Percentiles rank a stretch among this genome's conserved stretches.
phyloP scores from a whole-genome alignment of 37 sponge, comb jelly and placozoan species.

The Eunapius fragilis region DNA sequence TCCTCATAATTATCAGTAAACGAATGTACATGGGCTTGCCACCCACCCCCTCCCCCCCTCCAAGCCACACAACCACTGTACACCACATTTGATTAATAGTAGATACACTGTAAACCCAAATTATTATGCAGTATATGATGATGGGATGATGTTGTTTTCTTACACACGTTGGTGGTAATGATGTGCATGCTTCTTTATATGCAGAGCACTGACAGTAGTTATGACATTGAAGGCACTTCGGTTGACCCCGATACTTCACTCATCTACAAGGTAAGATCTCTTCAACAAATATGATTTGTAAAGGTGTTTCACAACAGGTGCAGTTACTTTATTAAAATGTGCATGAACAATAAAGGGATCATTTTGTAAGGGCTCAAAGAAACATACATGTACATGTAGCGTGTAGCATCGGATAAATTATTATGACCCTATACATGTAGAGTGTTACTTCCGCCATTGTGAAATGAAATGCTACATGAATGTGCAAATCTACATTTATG shows the following conservation, averaged over 20 bases:
- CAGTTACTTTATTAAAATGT: neutral
- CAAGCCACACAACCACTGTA: too few relatives aligned
- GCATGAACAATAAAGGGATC: neutral
- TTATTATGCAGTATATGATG: neutral
- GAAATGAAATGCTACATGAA: too few relatives aligned
- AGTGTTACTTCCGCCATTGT: too few relatives aligned
- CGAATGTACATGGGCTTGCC: too few relatives aligned
- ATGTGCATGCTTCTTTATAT: neutral
- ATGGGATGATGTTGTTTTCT: neutral
- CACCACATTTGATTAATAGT: too few relatives aligned
- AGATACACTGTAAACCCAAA: too few relatives aligned
- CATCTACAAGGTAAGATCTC: slow-evolving; percentile 45
- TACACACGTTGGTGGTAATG: neutral
- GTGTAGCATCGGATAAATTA: too few relatives aligned
- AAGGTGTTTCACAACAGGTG: neutral
- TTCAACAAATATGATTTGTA: neutral
- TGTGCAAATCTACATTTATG: too few relatives aligned
- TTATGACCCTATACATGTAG: too few relatives aligned
- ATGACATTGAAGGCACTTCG: slow-evolving; percentile 7
- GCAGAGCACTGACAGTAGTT: slow-evolving; percentile 61
- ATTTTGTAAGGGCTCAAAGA: neutral
- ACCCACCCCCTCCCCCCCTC: too few relatives aligned
- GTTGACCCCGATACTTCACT: slow-evolving; percentile 13
- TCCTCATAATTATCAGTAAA: too few relatives aligned
- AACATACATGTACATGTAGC: too few relatives aligned